phyloP scores from a whole-genome alignment of 1,140 invertebrate species.

The Drosophila persimilis region DNA sequence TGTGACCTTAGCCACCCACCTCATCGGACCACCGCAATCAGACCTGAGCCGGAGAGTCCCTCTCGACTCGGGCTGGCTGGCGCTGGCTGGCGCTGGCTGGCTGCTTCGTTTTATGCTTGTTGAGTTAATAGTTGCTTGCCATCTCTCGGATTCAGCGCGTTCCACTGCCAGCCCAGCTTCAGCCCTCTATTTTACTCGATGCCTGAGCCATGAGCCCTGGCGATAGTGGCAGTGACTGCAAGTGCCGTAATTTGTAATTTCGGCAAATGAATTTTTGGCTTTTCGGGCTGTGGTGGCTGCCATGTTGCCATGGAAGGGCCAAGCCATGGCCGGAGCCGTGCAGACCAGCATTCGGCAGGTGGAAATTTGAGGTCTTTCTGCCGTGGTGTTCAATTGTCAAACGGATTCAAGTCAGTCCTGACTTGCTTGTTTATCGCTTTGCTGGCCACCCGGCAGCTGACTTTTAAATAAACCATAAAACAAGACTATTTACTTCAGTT shows the following conservation, averaged over 20 bases:
- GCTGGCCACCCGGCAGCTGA: conserved; percentile 35
- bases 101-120: conserved; percentile 80
- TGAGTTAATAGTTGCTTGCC: conserved; percentile 76
- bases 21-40: conserved; percentile 11
- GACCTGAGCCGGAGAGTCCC: conserved; percentile 20
- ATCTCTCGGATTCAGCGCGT: conserved; percentile 47
- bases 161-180: conserved; percentile 9
- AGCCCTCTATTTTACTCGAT: conserved; percentile 13
- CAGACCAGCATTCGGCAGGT: conserved; percentile 62
- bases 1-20: conserved; percentile 40
- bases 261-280: conserved; percentile 80
- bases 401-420: conserved; percentile 30
- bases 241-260: conserved; percentile 81
- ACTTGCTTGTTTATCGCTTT: conserved; percentile 57
- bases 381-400: conserved; percentile 69
- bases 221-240: conserved; percentile 54
- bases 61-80: conserved; percentile 10
- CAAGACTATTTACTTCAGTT: conserved; percentile 81
- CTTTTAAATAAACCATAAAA: conserved; percentile 82
- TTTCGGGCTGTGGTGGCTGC: conserved; percentile 34
- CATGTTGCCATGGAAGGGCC: background rate
- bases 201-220: conserved; percentile 18
- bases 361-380: conserved; percentile 49
- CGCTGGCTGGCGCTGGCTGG: conserved; percentile 15
- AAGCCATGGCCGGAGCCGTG: no score